Percentiles rank a stretch among this genome's conserved stretches.
These are phyloP conservation scores for Sarcophaga peregrina DNA, from an alignment of 1,140 invertebrate genomes.

Conservation along the genomic window DNA sequence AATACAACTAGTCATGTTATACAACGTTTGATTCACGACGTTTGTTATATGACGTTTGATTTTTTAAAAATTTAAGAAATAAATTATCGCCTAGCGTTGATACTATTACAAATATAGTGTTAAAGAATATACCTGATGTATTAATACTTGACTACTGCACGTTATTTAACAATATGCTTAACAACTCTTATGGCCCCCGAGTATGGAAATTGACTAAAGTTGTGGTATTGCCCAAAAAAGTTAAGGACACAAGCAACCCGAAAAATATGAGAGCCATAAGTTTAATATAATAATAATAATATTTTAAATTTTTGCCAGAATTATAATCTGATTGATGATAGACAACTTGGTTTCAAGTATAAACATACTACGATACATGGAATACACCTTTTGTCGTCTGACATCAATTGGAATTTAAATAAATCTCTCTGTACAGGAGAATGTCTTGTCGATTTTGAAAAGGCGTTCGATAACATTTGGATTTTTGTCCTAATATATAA, in stretches of 20 bases:
- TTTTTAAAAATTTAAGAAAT: conserved; percentile 28
- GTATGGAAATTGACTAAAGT: conserved; percentile 21
- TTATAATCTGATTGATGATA: neutral
- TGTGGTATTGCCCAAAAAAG: conserved; percentile 16
- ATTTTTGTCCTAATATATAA: neutral
- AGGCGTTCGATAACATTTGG: conserved; percentile 23
- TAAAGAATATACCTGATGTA: conserved; percentile 12
- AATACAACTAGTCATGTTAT: neutral
- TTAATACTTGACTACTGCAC: conserved; percentile 17
- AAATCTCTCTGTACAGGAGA: conserved; percentile 11
- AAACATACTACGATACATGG: neutral
- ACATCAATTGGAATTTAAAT: conserved; percentile 27
- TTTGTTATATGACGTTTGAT: no score
- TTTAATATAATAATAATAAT: conserved; percentile 22
- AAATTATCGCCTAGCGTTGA: conserved; percentile 27
- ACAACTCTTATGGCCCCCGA: conserved; percentile 20
- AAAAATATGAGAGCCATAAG: conserved; percentile 31
- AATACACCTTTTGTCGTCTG: neutral
- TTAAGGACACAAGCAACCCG: neutral
- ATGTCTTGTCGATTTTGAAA: conserved; percentile 27
- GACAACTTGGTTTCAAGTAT: neutral
- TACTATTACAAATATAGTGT: conserved; percentile 16
- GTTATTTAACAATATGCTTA: conserved; percentile 27
- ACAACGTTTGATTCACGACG: no score
- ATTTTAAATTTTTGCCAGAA: neutral